phyloP scores from a whole-genome alignment of 2,888 invertebrate genomes.

The Lithophane semibrunnea region DNA sequence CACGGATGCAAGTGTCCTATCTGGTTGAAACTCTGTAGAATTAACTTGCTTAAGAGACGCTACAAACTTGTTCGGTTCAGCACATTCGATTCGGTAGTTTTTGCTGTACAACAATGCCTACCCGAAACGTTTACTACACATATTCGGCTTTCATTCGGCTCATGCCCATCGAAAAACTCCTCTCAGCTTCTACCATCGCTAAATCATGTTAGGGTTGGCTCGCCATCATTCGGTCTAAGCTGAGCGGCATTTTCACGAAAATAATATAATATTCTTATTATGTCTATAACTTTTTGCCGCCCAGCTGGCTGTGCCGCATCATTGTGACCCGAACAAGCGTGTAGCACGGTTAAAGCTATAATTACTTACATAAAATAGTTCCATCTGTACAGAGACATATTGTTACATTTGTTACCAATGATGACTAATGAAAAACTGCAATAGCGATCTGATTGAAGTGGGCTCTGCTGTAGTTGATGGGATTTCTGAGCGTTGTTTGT shows the following conservation, averaged over 20 bases:
- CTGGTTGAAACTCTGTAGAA: not conserved
- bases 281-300: not conserved
- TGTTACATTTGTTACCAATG: not conserved
- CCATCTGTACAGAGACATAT: not conserved
- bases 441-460: not conserved
- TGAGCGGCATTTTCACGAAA: not conserved
- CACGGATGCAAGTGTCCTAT: slow-evolving; percentile 22
- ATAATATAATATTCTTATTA: not conserved
- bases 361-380: not conserved
- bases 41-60: not conserved
- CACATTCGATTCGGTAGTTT: no score
- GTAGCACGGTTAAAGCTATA: no score
- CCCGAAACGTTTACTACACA: not conserved
- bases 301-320: not conserved
- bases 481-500: not conserved
- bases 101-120: not conserved
- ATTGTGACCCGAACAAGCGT: not conserved
- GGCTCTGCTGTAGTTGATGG: not conserved
- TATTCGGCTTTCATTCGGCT: not conserved
- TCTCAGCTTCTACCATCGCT: not conserved
- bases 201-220: not conserved
- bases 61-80: not conserved
- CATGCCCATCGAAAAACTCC: not conserved
- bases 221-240: not conserved
- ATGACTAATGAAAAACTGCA: not conserved